These are phyloP conservation scores for Meliscaeva auricollis DNA, from an alignment of 2,888 invertebrate genomes.

Conservation along the genomic window DNA sequence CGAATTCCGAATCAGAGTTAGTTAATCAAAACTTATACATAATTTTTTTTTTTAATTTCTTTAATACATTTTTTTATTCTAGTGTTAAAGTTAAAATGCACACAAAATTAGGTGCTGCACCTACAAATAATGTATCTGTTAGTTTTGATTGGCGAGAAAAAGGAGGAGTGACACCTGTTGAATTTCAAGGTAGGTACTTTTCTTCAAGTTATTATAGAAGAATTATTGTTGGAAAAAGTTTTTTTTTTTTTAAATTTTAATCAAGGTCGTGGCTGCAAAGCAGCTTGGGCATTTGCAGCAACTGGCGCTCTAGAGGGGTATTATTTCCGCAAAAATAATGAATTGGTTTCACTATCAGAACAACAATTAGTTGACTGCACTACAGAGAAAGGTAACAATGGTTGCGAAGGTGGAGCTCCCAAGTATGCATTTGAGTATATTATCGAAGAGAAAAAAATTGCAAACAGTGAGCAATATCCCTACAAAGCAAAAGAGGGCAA, in stretches of 20 bases:
- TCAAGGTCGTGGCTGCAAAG: slow-evolving; percentile 80
- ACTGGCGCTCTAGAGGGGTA: slow-evolving; percentile 83
- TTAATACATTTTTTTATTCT: not conserved
- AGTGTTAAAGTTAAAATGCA: slow-evolving; percentile 42
- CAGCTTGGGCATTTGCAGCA: slow-evolving; percentile 83
- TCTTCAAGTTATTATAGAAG: no score
- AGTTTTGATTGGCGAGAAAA: slow-evolving; percentile 83
- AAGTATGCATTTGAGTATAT: slow-evolving; percentile 82
- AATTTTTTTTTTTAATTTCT: not conserved
- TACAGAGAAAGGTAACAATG: slow-evolving; percentile 79
- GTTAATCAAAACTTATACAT: slow-evolving; percentile 74
- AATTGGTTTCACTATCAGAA: slow-evolving; percentile 81
- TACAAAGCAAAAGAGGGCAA: slow-evolving; percentile 80
- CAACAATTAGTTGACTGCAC: slow-evolving; percentile 83
- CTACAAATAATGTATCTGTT: slow-evolving; percentile 77
- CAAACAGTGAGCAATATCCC: slow-evolving; percentile 79
- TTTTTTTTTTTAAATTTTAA: no score
- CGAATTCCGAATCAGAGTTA: slow-evolving; percentile 81
- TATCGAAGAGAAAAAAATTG: slow-evolving; percentile 80
- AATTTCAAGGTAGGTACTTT: slow-evolving; percentile 80
- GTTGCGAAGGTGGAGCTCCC: slow-evolving; percentile 83
- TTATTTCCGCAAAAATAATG: slow-evolving; percentile 80
- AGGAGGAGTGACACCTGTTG: slow-evolving; percentile 82
- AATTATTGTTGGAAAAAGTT: no score
- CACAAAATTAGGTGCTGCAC: slow-evolving; percentile 71